These are phyloP conservation scores for Loxodonta africana DNA, from an alignment of 2,113 vertebrate genomes.

Conservation along the genomic window DNA sequence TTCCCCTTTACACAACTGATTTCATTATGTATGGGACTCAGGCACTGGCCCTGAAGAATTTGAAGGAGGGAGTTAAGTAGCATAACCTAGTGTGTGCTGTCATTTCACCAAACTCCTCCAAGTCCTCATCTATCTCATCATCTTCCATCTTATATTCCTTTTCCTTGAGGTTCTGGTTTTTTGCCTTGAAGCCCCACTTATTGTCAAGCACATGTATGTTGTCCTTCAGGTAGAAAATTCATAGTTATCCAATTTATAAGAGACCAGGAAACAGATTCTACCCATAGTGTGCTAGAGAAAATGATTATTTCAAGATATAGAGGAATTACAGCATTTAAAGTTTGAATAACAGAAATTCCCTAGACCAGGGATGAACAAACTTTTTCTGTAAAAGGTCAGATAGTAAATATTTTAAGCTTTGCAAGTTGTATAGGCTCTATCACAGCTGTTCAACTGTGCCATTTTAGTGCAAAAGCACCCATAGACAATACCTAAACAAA, in stretches of 20 bases:
- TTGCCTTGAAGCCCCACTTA: not conserved
- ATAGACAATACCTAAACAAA: not conserved
- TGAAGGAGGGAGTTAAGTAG: not conserved
- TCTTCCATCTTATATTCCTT: not conserved
- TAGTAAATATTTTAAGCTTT: not conserved
- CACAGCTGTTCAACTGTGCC: not conserved
- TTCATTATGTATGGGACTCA: not conserved
- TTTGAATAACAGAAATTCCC: not conserved
- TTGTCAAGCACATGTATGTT: not conserved
- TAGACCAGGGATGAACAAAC: not conserved
- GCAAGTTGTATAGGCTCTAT: not conserved
- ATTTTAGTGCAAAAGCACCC: not conserved
- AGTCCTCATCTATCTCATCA: not conserved
- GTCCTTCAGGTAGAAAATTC: not conserved
- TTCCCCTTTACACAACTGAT: slow-evolving; percentile 27
- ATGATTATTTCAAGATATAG: not conserved
- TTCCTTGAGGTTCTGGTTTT: not conserved
- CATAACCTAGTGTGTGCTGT: not conserved
- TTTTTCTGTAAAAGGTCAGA: not conserved
- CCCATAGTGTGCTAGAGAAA: not conserved
- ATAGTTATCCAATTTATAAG: not conserved
- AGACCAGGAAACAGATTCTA: not conserved
- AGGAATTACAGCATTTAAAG: not conserved
- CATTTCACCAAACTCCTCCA: not conserved
- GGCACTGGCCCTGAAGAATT: not conserved